These are phyloP conservation scores for Rhinopithecus roxellana DNA, from an alignment of 2,113 vertebrate genomes.

Conservation along the genomic window DNA sequence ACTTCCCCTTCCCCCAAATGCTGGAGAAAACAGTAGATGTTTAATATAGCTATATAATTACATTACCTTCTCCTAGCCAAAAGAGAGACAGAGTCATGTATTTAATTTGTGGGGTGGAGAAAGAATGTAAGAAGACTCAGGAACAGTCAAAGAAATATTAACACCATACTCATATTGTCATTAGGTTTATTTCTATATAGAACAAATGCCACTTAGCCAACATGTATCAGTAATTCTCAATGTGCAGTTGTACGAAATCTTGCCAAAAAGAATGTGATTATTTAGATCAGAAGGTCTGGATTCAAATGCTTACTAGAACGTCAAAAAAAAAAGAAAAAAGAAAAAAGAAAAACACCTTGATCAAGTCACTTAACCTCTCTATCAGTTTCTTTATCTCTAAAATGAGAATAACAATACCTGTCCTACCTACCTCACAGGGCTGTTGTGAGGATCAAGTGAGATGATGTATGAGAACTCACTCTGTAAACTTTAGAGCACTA, in stretches of 20 bases:
- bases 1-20: background rate
- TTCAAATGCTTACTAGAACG: slow-evolving; percentile 38
- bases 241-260: background rate
- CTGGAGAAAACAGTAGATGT: background rate
- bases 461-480: slow-evolving; percentile 64
- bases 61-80: slow-evolving; percentile 22
- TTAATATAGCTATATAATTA: background rate
- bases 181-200: background rate
- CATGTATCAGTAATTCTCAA: slow-evolving; percentile 12
- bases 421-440: slow-evolving; percentile 67
- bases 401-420: slow-evolving; percentile 60
- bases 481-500: slow-evolving; percentile 71
- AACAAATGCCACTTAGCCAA: slow-evolving; percentile 37
- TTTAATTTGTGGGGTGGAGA: background rate
- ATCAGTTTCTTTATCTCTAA: slow-evolving; percentile 44
- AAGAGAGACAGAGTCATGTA: background rate
- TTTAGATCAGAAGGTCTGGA: background rate
- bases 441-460: slow-evolving; percentile 63
- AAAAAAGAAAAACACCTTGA: slow-evolving; percentile 2
- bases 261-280: background rate
- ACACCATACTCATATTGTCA: background rate
- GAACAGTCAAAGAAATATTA: background rate
- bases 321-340: background rate
- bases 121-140: background rate
- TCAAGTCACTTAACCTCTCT: slow-evolving; percentile 38